These are phyloP conservation scores for Pristiophorus japonicus DNA, from an alignment of 2,113 vertebrate genomes.

Conservation along the genomic window DNA sequence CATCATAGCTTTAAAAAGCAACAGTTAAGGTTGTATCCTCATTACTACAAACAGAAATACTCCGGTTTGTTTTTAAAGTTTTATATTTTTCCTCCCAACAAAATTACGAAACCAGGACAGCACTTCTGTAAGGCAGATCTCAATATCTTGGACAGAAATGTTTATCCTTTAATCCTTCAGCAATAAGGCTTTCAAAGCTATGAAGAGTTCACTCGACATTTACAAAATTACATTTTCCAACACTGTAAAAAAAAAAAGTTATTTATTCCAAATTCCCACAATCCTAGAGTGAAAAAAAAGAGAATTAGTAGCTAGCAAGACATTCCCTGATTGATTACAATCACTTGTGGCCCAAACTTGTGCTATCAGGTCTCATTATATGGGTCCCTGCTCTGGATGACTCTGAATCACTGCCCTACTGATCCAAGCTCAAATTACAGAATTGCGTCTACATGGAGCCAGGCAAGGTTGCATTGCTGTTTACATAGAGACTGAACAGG, in stretches of 20 bases:
- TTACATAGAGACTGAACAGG: not conserved
- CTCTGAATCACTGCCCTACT: not conserved
- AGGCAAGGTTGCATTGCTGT: not conserved
- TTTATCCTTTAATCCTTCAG: not conserved
- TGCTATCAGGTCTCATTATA: not conserved
- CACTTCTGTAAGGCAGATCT: not conserved
- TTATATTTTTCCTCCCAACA: not conserved
- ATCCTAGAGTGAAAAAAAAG: conserved; percentile 17
- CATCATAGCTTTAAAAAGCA: conserved; percentile 27
- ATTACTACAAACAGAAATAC: not conserved
- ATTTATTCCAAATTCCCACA: conserved; percentile 16
- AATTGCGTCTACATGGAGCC: not conserved
- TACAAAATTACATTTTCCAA: conserved; percentile 20
- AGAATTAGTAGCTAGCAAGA: not conserved
- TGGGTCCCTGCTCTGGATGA: not conserved
- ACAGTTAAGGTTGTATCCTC: not conserved
- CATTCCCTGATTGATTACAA: not conserved
- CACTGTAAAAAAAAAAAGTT: conserved; percentile 21
- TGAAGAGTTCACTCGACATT: not conserved
- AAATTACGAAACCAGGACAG: conserved; percentile 6
- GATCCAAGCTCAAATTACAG: not conserved
- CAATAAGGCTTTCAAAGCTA: conserved; percentile 12
- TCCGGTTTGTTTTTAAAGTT: not conserved
- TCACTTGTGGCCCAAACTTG: not conserved
- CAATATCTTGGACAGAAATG: not conserved